Base-by-base conservation (phyloP, 2,113 vertebrate genomes). In the Eublepharis macularius region DNA sequence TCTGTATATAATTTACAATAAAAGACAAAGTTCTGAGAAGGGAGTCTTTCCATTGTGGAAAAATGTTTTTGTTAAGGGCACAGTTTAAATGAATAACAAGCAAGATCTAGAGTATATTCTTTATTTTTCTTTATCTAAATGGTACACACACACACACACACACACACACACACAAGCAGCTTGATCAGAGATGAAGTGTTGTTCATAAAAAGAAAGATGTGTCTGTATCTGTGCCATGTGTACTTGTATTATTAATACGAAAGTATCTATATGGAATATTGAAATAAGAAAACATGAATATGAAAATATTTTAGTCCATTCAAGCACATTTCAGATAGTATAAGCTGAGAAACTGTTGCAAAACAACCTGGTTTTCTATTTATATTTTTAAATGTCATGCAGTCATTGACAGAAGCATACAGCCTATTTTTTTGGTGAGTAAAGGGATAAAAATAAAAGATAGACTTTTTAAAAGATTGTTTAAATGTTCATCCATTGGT, bases 1-100 rank as follows among this genome's bases (percentile, higher is more conserved):
- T 82, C 63, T 84, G 89, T 88, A 68, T 93, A 89, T 95, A 95
- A 96, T 95, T 96, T 94, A 94, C 94, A 94, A 87, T 94, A 96
- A 94, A 89, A 93, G 91, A 92, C 81, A 92, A 93, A 95, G 29
- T 92, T 96, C 88, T 92, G 91, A 89, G 87, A 95, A 91, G 87
- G 84, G 92, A 92, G 36, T 86, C 5, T 79, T 95, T 91, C 65
- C 74, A 84, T 91, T 82, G 80, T 83, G 51, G 89, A 92, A 94
- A 96, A 21, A 94, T 89, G 83, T 12, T 92, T 94, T 95, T 93
- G 90, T 91, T 93, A 94, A 90, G 82, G 92, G 57, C n/a, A 70
- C 45, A 91, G 51, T 82, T 65, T 78, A 83, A 94, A 94, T 90
- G 43, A 92, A 89, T 82, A 92, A 87, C 51, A 92, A 87, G 49